Evolutionary conservation across 2,888 invertebrate species (phyloP).

Genomic region (Piscicola geometra): DNA sequence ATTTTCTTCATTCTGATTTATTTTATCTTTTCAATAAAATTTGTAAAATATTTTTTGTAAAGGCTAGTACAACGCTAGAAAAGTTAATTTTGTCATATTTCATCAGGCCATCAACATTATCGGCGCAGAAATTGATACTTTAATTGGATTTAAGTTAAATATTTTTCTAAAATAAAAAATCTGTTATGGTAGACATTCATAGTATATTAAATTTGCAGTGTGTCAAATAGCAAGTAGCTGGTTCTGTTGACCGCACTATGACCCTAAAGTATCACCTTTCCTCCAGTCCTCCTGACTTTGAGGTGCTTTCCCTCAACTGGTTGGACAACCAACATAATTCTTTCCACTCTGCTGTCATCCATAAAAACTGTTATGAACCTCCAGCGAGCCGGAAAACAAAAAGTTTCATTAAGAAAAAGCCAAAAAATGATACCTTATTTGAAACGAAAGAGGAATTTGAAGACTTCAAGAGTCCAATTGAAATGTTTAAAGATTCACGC

Average conservation of each 20-base stretch:
- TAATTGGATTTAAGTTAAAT: too few species aligned
- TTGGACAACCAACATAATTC: constrained; percentile 1
- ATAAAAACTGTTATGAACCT: not conserved
- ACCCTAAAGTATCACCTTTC: constrained; percentile 17
- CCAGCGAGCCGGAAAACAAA: not conserved
- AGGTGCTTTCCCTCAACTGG: constrained; percentile 28
- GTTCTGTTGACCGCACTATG: not conserved
- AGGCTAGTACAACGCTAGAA: too few species aligned
- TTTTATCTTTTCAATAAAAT: too few species aligned
- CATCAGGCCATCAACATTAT: too few species aligned
- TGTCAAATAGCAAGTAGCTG: too few species aligned
- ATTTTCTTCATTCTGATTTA: too few species aligned
- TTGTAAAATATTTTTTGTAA: too few species aligned
- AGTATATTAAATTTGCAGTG: too few species aligned
- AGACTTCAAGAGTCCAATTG: not conserved
- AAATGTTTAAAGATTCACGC: constrained; percentile 12
- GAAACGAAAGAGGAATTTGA: not conserved
- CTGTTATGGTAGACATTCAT: too few species aligned
- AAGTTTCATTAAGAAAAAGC: not conserved
- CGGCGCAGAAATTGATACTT: too few species aligned
- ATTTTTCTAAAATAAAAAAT: too few species aligned
- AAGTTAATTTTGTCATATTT: too few species aligned
- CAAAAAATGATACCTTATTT: not conserved
- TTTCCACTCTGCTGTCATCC: not conserved
- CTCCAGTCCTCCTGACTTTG: constrained; percentile 30